Conservation (phyloP, 2,888 invertebrate species). For the Ptychoptera contaminata region DNA sequence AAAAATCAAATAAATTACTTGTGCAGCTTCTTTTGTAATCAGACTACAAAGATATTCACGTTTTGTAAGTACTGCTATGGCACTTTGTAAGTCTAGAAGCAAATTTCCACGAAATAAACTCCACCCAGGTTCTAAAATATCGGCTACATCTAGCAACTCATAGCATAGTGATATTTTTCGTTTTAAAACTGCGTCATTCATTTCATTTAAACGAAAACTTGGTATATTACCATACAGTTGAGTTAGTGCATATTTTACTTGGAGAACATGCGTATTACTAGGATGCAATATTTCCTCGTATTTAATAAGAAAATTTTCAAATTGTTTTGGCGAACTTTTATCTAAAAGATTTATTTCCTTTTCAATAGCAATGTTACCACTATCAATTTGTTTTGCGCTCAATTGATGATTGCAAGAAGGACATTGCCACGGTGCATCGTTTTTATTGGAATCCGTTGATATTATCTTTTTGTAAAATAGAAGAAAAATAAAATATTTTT, state of each 20-base stretch:
- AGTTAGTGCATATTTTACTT: conserved; percentile 50
- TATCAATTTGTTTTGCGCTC: conserved; percentile 40
- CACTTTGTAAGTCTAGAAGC: conserved; percentile 47
- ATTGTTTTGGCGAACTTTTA: conserved; percentile 35
- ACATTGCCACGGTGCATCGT: conserved; percentile 46
- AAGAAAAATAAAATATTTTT: background rate
- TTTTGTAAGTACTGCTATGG: conserved; percentile 41
- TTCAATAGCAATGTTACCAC: conserved; percentile 44
- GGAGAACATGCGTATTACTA: conserved; percentile 47
- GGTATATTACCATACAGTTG: conserved; percentile 50
- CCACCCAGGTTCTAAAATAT: conserved; percentile 47
- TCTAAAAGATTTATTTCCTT: conserved; percentile 40
- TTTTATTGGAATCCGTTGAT: conserved; percentile 43
- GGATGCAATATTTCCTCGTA: conserved; percentile 47
- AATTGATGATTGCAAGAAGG: conserved; percentile 42
- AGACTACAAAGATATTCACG: conserved; percentile 35
- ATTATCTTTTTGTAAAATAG: conserved; percentile 33
- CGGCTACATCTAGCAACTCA: conserved; percentile 47
- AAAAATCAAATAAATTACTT: conserved; percentile 26
- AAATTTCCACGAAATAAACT: conserved; percentile 46
- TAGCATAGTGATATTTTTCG: conserved; percentile 49
- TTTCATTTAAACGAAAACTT: conserved; percentile 37
- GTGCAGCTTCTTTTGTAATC: conserved; percentile 36
- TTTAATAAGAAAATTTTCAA: conserved; percentile 47
- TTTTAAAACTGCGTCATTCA: conserved; percentile 37